Conservation (phyloP, 2,888 invertebrate species). For the Phaedon cochleariae region DNA sequence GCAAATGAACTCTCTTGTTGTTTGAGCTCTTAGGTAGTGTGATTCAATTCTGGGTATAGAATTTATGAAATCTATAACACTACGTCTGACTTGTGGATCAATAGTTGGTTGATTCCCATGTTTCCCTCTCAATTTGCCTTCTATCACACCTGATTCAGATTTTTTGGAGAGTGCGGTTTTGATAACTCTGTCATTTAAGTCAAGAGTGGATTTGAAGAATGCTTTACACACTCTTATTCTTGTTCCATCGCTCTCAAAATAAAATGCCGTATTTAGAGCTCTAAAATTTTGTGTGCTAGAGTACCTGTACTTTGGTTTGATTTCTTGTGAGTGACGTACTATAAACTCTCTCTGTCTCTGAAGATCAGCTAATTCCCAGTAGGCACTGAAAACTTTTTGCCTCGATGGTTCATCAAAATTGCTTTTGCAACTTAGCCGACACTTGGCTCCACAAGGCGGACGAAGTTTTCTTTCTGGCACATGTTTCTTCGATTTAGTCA, state of each 20-base stretch:
- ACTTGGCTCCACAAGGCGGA: slow-evolving; percentile 23
- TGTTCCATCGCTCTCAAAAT: slow-evolving; percentile 19
- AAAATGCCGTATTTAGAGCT: slow-evolving; percentile 20
- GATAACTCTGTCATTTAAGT: slow-evolving; percentile 11
- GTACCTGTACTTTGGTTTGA: slow-evolving; percentile 15
- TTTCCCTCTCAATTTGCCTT: slow-evolving; percentile 23
- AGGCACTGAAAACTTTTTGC: not conserved
- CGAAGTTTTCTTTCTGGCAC: slow-evolving; percentile 18
- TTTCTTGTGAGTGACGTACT: not conserved
- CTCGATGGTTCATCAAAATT: slow-evolving; percentile 10
- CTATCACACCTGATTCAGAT: not conserved
- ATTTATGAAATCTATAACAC: slow-evolving; percentile 11
- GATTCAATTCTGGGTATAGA: slow-evolving; percentile 14
- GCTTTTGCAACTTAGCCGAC: slow-evolving; percentile 10
- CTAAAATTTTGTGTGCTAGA: slow-evolving; percentile 12
- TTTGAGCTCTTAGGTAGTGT: slow-evolving; percentile 13
- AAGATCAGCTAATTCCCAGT: slow-evolving; percentile 16
- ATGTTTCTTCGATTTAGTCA: slow-evolving; percentile 18
- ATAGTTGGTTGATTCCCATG: slow-evolving; percentile 28
- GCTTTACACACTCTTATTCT: slow-evolving; percentile 27
- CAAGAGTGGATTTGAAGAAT: slow-evolving; percentile 25
- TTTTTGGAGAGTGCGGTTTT: slow-evolving; percentile 7
- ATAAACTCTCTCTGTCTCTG: slow-evolving; percentile 19
- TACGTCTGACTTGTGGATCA: slow-evolving; percentile 16
- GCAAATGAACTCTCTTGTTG: not conserved